A percentile compares a stretch with the other conserved stretches of the same genome.
phyloP scores from a whole-genome alignment of 2,888 invertebrate species.

The Pimpla rufipes region DNA sequence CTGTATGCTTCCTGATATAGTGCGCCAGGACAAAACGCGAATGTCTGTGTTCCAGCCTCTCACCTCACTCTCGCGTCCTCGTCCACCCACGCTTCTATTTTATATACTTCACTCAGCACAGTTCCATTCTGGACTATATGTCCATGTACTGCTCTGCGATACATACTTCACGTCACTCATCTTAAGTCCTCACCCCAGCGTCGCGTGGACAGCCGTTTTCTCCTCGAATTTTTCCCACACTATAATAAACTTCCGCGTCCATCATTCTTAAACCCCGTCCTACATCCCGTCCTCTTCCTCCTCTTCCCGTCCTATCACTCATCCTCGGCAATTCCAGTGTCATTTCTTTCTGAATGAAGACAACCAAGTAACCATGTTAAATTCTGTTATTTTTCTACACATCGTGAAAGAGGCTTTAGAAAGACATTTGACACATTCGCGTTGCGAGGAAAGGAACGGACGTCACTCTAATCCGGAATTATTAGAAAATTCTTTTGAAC shows the following conservation, averaged over 20 bases:
- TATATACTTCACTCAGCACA: conserved; percentile 19
- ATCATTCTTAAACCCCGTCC: conserved; percentile 66
- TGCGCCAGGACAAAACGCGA: conserved; percentile 52
- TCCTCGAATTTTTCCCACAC: conserved; percentile 61
- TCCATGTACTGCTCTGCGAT: conserved; percentile 34
- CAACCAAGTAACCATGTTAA: conserved; percentile 37
- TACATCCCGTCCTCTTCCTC: conserved; percentile 24
- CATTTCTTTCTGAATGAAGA: conserved; percentile 17
- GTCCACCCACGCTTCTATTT: conserved; percentile 34
- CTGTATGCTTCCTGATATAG: conserved; percentile 43
- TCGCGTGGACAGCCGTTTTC: conserved; percentile 57
- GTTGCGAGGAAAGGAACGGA: too few relatives aligned
- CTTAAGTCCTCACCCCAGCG: conserved; percentile 32
- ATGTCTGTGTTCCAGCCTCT: conserved; percentile 46
- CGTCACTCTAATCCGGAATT: too few relatives aligned
- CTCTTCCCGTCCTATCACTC: conserved; percentile 39
- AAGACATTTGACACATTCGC: neutral
- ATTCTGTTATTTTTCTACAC: neutral
- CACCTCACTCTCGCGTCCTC: conserved; percentile 39
- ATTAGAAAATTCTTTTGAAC: too few relatives aligned
- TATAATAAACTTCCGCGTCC: conserved; percentile 60
- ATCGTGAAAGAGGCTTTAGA: neutral
- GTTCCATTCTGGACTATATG: conserved; percentile 30
- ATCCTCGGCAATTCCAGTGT: conserved; percentile 37
- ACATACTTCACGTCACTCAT: conserved; percentile 64